These are phyloP conservation scores for Maccullochella peelii DNA, from an alignment of 2,113 vertebrate genomes.

Conservation along the genomic window DNA sequence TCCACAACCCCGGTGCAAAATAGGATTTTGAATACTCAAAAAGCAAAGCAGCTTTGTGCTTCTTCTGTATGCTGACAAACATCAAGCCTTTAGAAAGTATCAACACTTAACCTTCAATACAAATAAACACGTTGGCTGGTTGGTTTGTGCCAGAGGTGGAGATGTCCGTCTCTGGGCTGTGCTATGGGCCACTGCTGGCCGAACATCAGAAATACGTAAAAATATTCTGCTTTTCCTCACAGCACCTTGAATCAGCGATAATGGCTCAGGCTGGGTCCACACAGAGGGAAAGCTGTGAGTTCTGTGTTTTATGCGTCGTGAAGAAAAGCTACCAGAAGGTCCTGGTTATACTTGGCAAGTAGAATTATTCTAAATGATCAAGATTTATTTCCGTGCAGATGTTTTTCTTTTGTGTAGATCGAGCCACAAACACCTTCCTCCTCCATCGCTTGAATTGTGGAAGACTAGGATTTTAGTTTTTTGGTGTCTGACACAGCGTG, in stretches of 20 bases:
- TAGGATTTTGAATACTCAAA: background rate
- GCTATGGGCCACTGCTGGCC: conserved; percentile 14
- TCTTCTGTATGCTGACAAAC: conserved; percentile 17
- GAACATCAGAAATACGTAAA: conserved; percentile 16
- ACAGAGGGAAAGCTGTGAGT: background rate
- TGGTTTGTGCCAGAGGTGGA: conserved; percentile 4
- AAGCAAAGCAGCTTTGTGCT: conserved; percentile 56
- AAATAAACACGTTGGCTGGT: conserved; percentile 28
- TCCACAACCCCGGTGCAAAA: background rate
- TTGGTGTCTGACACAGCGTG: background rate
- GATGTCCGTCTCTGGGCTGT: conserved; percentile 6
- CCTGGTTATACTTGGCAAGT: background rate
- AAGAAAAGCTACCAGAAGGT: background rate
- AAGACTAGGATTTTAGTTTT: conserved; percentile 51
- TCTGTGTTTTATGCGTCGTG: background rate
- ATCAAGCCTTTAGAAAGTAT: conserved; percentile 1
- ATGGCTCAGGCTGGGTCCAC: conserved; percentile 15
- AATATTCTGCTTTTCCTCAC: conserved; percentile 8
- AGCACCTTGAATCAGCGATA: conserved; percentile 28
- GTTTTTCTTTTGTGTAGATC: background rate
- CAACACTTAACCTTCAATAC: background rate
- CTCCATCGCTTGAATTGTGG: conserved; percentile 19
- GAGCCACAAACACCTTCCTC: conserved; percentile 14
- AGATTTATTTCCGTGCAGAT: background rate
- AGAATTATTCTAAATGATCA: background rate